Conservation (phyloP, 1,140 invertebrate species). For the Stegodyphus dumicola region DNA sequence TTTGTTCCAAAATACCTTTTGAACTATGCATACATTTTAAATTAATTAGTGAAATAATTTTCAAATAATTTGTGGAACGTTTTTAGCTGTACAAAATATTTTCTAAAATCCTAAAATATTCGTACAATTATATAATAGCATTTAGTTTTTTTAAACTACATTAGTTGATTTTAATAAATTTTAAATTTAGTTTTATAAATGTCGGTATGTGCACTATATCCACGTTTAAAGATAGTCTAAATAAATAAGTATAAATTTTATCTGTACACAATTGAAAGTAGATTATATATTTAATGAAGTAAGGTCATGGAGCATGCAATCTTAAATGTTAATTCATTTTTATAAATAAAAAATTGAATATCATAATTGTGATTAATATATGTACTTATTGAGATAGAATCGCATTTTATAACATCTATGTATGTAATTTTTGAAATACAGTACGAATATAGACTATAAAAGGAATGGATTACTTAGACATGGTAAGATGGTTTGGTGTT, state of each 20-base stretch:
- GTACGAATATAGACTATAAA: neutral
- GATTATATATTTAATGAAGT: too few relatives aligned
- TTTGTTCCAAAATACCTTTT: neutral
- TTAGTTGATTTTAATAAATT: neutral
- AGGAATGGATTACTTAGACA: constrained; percentile 42
- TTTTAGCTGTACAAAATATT: neutral
- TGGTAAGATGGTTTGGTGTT: constrained; percentile 24
- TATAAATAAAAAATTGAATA: neutral
- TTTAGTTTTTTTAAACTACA: neutral
- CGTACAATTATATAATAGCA: neutral
- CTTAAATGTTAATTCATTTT: neutral
- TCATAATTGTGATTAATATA: neutral
- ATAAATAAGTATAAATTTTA: too few relatives aligned
- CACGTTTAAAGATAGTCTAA: too few relatives aligned
- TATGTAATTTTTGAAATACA: neutral
- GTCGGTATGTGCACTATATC: too few relatives aligned
- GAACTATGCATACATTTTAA: neutral
- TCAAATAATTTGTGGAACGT: neutral
- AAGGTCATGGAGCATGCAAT: too few relatives aligned
- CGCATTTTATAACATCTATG: neutral
- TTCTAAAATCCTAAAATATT: too few relatives aligned
- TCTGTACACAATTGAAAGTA: too few relatives aligned
- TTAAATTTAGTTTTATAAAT: too few relatives aligned
- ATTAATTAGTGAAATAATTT: neutral
- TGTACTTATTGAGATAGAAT: neutral